These are phyloP conservation scores for Hybognathus amarus DNA, from an alignment of 2,797 vertebrate genomes.

Conservation along the genomic window DNA sequence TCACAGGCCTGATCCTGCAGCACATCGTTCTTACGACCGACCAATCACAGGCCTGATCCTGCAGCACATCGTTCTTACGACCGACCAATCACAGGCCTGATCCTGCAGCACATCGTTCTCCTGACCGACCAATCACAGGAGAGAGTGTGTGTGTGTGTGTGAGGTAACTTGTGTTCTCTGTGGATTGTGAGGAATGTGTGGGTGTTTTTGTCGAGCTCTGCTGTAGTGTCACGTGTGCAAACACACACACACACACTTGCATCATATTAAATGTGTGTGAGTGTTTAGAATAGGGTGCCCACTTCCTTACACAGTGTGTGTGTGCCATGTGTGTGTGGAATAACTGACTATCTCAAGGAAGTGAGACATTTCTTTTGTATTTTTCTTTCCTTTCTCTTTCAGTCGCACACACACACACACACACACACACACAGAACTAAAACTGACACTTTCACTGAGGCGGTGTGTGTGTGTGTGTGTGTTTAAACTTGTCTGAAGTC, in stretches of 20 bases:
- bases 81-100: too few species aligned
- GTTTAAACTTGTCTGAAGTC: slow-evolving; percentile 44
- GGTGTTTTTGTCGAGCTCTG: neutral
- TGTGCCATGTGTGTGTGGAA: slow-evolving; percentile 6
- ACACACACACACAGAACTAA: slow-evolving; percentile 3
- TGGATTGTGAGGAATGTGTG: neutral
- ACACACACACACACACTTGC: slow-evolving; percentile 5
- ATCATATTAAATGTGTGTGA: neutral
- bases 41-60: too few species aligned
- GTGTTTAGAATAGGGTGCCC: neutral
- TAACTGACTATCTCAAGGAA: slow-evolving; percentile 36
- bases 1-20: too few species aligned
- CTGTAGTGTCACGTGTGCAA: neutral
- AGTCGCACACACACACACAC: neutral
- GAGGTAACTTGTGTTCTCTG: neutral
- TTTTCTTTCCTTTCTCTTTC: neutral
- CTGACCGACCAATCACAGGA: neutral
- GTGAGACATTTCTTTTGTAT: slow-evolving; percentile 15
- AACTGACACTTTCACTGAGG: slow-evolving; percentile 16
- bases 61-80: too few species aligned
- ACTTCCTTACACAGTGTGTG: slow-evolving; percentile 7
- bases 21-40: too few species aligned
- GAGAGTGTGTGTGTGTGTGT: neutral
- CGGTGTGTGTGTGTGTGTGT: slow-evolving; percentile 25
- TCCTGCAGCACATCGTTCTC: too few species aligned